A percentile compares a stretch with the other conserved stretches of the same genome.
Conservation (phyloP, 2,113 vertebrate genomes). For the Gymnocephalus cernua region DNA sequence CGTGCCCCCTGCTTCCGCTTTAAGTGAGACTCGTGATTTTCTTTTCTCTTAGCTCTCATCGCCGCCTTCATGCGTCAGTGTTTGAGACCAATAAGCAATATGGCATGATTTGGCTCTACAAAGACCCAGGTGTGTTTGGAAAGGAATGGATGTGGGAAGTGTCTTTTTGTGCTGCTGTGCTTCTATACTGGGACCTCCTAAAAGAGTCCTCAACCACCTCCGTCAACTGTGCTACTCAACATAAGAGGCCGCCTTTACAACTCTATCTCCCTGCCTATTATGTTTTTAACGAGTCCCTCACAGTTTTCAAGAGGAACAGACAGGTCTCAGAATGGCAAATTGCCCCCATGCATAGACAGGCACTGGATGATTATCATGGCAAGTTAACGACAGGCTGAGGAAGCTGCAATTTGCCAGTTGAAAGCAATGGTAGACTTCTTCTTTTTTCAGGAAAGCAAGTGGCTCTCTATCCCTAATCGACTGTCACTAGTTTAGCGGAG, state of each 20-base stretch:
- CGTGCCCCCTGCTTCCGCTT: constrained; percentile 5
- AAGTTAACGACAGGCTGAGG: constrained; percentile 76
- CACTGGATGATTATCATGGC: constrained; percentile 76
- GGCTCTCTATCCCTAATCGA: constrained; percentile 72
- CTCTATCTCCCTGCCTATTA: constrained; percentile 64
- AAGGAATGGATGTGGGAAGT: constrained; percentile 54
- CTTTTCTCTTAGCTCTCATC: constrained; percentile 15
- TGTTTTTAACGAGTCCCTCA: constrained; percentile 75
- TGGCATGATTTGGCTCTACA: constrained; percentile 35
- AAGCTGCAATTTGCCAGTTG: constrained; percentile 82
- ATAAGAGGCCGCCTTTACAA: constrained; percentile 71
- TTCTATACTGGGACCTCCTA: constrained; percentile 68
- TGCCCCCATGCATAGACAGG: constrained; percentile 72
- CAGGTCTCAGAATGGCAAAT: constrained; percentile 82
- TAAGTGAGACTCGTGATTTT: constrained; percentile 46
- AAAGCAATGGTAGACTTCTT: constrained; percentile 68
- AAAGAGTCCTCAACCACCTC: constrained; percentile 69
- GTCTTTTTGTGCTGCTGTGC: constrained; percentile 31
- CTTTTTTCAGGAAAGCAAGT: constrained; percentile 59
- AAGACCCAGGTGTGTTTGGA: constrained; percentile 76
- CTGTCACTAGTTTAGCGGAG: constrained; percentile 71
- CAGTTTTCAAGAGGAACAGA: constrained; percentile 76
- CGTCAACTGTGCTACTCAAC: constrained; percentile 62
- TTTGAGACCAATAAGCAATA: constrained; percentile 11
- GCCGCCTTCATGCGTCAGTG: neutral